Base-by-base conservation (phyloP, 2,888 invertebrate genomes). In the Theretra japonica region DNA sequence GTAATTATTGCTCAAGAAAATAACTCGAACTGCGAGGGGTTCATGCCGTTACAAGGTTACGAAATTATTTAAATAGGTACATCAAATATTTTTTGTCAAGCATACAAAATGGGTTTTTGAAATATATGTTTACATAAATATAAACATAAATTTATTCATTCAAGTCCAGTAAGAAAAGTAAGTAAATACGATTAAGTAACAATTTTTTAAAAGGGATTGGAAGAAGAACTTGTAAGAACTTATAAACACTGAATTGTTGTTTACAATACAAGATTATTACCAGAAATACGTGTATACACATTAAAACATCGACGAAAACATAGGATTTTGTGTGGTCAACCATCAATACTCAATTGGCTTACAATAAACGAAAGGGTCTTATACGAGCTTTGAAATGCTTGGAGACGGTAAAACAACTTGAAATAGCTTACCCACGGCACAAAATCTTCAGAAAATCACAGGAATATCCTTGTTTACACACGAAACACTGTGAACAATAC, bases 291-390 rank as follows among this genome's bases (percentile, higher is more conserved):
- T 48, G 48, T 65, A 4, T 48, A 23, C 41, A 48, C 17, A 25
- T 48, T 21, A 48, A 48, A 41, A 65, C 48, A 65, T 23, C 65
- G 23, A 23, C 48, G 23, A 65, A 65, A 65, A 65, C 41, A 65
- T 65, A 41, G 23, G 48, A 65, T 65, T 65, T 65, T 41, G 65
- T 65, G 65, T 65, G 65, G 65, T 65, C 65, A 65, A 65, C 65
- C 65, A 65, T 65, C 65, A 65, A 65, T 65, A 65, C 65, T 65
- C 65, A 65, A 65, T 65, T 65, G 65, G 65, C 65, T 65, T 65
- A 65, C 65, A 65, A 65, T 65, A 65, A 65, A 65, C 65, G 48
- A 65, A 65, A 65, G 65, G 65, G 65, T 65, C 65, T 65, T 41
- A 65, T 65, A 65, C 48, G 41, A 65, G 65, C 65, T 65, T 65